Conservation (phyloP, 2,113 vertebrate species). For the Pteruthius melanotis region DNA sequence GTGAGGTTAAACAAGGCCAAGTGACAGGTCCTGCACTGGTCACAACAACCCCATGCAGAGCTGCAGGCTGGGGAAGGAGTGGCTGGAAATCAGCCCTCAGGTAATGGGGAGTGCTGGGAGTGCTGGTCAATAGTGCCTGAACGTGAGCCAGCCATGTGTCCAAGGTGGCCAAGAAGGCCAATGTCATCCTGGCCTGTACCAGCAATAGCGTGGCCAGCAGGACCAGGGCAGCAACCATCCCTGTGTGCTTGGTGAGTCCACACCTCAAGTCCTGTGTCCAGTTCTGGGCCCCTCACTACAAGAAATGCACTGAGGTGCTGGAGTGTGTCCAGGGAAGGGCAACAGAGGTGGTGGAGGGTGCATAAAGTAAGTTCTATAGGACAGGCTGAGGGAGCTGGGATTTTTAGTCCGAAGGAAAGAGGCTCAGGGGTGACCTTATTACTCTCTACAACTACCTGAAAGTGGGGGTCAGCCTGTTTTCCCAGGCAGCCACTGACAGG, state of each 20-base stretch:
- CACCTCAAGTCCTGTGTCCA: neutral
- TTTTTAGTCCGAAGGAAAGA: neutral
- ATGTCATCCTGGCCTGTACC: neutral
- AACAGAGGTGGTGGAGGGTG: neutral
- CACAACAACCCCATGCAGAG: neutral
- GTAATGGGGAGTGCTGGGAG: neutral
- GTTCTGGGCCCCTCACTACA: neutral
- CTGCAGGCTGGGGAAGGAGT: neutral
- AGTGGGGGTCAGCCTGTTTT: neutral
- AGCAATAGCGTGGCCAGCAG: neutral
- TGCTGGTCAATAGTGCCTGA: fast-evolving
- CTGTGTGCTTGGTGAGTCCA: neutral
- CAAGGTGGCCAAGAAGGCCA: neutral
- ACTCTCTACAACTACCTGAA: neutral
- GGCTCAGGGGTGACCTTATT: neutral
- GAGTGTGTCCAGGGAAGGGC: neutral
- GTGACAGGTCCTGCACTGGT: neutral
- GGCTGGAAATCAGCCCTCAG: neutral
- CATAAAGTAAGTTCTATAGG: neutral
- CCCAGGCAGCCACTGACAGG: neutral
- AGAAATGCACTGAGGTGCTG: neutral
- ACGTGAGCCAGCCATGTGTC: neutral
- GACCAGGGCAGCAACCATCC: fast-evolving
- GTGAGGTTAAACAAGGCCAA: neutral
- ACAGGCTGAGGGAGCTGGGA: neutral